Evolutionary conservation across 2,113 vertebrate genomes (phyloP).

Genomic region (Heterochromis multidens): DNA sequence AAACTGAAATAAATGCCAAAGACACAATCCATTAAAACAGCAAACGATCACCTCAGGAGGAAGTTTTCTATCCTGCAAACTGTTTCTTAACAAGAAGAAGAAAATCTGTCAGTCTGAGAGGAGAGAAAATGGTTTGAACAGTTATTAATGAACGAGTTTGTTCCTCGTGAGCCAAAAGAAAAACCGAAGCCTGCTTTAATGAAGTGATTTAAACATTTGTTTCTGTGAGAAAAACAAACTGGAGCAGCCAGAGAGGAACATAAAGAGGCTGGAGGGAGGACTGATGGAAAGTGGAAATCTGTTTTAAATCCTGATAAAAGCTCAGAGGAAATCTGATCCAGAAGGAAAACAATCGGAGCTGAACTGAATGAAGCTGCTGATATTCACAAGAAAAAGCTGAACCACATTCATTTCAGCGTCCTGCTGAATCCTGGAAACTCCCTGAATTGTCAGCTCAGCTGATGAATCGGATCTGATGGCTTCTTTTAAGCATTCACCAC

Average conservation of each 20-base stretch:
- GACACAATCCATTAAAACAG: background rate
- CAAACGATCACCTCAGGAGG: background rate
- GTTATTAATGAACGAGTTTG: background rate
- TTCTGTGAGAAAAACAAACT: background rate
- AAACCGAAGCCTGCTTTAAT: background rate
- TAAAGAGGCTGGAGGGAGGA: background rate
- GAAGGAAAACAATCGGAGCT: background rate
- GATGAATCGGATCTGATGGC: background rate
- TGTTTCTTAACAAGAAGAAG: rapidly evolving
- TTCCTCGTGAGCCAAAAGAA: background rate
- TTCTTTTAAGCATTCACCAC: background rate
- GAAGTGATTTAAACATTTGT: background rate
- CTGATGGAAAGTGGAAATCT: background rate
- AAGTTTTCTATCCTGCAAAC: no score
- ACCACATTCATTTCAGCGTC: rapidly evolving
- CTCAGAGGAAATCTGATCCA: background rate
- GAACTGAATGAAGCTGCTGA: background rate
- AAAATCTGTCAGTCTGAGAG: rapidly evolving
- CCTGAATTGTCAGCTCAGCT: background rate
- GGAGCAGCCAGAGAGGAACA: background rate
- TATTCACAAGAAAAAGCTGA: background rate
- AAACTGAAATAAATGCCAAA: no score
- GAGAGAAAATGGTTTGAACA: background rate
- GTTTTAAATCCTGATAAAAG: background rate
- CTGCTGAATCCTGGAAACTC: background rate